Percentiles rank a stretch among this genome's conserved stretches.
phyloP scores from a whole-genome alignment of 2,888 invertebrate species.

The Chymomyza caudatula region DNA sequence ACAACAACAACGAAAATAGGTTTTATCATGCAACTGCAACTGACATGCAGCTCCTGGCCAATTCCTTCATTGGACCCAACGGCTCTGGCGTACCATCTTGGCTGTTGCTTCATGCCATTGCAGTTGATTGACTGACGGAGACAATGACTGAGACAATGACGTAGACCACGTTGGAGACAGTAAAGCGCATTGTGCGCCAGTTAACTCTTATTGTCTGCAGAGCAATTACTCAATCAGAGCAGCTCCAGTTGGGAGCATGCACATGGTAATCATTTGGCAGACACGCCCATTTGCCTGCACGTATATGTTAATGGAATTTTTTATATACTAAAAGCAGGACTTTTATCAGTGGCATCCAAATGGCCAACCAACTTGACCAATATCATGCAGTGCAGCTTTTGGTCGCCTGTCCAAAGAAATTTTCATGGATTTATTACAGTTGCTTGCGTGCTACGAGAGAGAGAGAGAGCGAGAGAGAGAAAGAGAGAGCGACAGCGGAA shows the following conservation, averaged over 20 bases:
- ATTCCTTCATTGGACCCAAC: background rate
- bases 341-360: background rate
- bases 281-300: background rate
- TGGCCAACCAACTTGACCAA: background rate
- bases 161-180: background rate
- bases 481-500: background rate
- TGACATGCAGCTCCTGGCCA: conserved; percentile 12
- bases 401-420: background rate
- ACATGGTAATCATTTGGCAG: background rate
- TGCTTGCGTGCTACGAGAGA: too few relatives aligned
- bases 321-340: background rate
- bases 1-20: background rate
- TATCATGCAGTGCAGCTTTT: background rate
- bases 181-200: background rate
- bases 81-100: background rate
- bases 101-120: background rate
- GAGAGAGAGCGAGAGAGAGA: conserved; percentile 7
- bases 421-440: conserved; percentile 35
- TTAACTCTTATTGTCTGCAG: background rate
- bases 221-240: background rate
- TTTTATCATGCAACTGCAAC: conserved; percentile 10
- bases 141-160: too few relatives aligned
- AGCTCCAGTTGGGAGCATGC: too few relatives aligned
- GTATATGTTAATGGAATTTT: conserved; percentile 9
- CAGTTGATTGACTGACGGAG: background rate